Conservation (phyloP, 2,113 vertebrate species). For the Sigmodon hispidus region DNA sequence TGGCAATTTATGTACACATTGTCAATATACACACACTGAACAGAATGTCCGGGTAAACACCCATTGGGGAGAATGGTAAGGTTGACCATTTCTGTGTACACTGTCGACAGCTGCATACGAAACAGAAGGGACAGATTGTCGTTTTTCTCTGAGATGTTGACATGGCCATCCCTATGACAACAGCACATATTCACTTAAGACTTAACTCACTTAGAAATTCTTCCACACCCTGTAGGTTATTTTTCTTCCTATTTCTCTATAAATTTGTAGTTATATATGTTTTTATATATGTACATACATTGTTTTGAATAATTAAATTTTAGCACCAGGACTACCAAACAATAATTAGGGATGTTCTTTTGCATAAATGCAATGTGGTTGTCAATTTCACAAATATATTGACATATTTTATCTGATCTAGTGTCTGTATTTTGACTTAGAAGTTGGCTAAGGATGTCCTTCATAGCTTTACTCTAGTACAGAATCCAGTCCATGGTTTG, state of each 20-base stretch:
- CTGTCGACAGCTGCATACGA: neutral
- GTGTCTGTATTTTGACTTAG: neutral
- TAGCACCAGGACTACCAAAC: neutral
- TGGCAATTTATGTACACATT: neutral
- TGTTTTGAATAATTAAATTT: conserved; percentile 13
- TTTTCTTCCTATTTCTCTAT: neutral
- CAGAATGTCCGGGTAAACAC: neutral
- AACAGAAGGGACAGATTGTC: neutral
- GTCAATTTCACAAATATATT: neutral
- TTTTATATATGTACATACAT: neutral
- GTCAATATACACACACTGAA: neutral
- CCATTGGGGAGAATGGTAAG: neutral
- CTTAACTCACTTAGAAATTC: neutral
- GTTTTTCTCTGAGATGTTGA: neutral
- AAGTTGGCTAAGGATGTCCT: neutral
- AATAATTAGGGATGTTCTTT: neutral
- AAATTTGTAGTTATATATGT: neutral
- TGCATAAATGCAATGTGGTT: neutral
- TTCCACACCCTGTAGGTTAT: neutral
- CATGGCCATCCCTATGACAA: neutral
- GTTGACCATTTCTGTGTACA: neutral
- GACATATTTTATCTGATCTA: neutral
- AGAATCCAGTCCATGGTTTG: neutral
- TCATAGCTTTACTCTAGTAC: neutral
- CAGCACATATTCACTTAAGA: neutral